phyloP scores from a whole-genome alignment of 2,113 vertebrate species.

The Pterocles gutturalis region DNA sequence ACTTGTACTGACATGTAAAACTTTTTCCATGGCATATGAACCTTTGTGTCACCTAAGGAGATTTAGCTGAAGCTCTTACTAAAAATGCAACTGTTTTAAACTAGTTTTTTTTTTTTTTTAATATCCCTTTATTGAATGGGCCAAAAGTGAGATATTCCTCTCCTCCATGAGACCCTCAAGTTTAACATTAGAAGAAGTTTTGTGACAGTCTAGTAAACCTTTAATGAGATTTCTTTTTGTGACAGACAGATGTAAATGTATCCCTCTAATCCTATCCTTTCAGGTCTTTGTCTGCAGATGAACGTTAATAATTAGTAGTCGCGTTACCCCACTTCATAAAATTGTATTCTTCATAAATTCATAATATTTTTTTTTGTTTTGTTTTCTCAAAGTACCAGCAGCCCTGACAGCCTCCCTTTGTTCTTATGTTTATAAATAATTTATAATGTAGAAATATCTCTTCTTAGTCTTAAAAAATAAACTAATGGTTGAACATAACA shows the following conservation, averaged over 20 bases:
- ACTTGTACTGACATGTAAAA: slow-evolving; percentile 37
- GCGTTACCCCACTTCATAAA: slow-evolving; percentile 71
- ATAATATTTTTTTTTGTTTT: slow-evolving; percentile 26
- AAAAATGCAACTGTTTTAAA: not conserved
- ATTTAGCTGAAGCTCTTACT: slow-evolving; percentile 10
- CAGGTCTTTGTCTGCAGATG: slow-evolving; percentile 77
- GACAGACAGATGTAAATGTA: slow-evolving; percentile 82
- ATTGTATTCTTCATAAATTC: slow-evolving; percentile 80
- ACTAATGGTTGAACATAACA: slow-evolving; percentile 82
- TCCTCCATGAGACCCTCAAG: slow-evolving; percentile 11
- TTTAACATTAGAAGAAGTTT: slow-evolving; percentile 75
- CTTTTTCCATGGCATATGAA: not conserved
- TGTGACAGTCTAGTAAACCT: slow-evolving; percentile 78
- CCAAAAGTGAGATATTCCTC: slow-evolving; percentile 10
- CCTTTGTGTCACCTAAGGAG: slow-evolving; percentile 17
- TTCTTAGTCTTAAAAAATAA: slow-evolving; percentile 85
- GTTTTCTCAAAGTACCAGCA: slow-evolving; percentile 80
- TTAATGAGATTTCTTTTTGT: slow-evolving; percentile 80
- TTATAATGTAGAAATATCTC: slow-evolving; percentile 83
- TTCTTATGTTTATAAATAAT: slow-evolving; percentile 86
- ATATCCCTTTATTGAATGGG: not conserved
- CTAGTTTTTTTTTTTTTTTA: not conserved
- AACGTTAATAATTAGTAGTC: slow-evolving; percentile 83
- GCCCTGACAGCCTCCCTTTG: slow-evolving; percentile 80
- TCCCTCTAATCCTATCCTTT: slow-evolving; percentile 79